These are phyloP conservation scores for Turritopsis dohrnii DNA, from an alignment of 30 jellyfish, hydroid and myxozoan genomes.

Conservation along the genomic window DNA sequence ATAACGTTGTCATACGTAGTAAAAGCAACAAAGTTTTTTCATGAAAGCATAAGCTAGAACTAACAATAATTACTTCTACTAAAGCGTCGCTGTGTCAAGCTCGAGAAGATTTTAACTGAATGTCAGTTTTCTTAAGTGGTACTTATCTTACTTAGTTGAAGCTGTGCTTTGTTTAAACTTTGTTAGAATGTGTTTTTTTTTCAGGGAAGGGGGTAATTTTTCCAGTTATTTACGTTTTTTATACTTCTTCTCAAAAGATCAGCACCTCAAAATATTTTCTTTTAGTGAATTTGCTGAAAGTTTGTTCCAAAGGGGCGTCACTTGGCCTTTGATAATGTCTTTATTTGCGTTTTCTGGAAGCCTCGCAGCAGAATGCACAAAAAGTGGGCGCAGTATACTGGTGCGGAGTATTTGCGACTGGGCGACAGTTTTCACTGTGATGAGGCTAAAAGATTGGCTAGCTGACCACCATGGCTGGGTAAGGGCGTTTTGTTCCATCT, in stretches of 20 bases:
- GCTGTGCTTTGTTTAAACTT: too few relatives aligned
- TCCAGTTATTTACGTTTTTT: neutral
- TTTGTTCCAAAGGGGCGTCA: slow-evolving; percentile 18
- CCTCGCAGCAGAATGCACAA: slow-evolving; percentile 35
- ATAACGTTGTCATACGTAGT: too few relatives aligned
- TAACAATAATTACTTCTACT: too few relatives aligned
- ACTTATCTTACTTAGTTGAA: too few relatives aligned
- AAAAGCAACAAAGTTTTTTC: too few relatives aligned
- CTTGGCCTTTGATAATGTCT: slow-evolving; percentile 33
- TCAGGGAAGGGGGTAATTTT: too few relatives aligned
- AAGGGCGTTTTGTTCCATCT: neutral
- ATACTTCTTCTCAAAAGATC: neutral
- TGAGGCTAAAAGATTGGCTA: slow-evolving; percentile 31
- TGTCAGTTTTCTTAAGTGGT: too few relatives aligned
- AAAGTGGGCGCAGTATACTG: slow-evolving; percentile 29
- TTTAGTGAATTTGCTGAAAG: slow-evolving; percentile 31
- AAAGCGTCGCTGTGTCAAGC: too few relatives aligned
- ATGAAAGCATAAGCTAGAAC: too few relatives aligned
- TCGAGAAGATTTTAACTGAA: too few relatives aligned
- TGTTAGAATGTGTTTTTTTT: too few relatives aligned
- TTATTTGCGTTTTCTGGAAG: slow-evolving; percentile 29
- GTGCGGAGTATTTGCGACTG: slow-evolving; percentile 38
- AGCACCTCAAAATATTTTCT: neutral
- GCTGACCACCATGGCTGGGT: slow-evolving; percentile 28
- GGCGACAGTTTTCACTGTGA: slow-evolving; percentile 27